Conservation (phyloP, 2,888 invertebrate genomes). For the Eudasyphora cyanicolor region DNA sequence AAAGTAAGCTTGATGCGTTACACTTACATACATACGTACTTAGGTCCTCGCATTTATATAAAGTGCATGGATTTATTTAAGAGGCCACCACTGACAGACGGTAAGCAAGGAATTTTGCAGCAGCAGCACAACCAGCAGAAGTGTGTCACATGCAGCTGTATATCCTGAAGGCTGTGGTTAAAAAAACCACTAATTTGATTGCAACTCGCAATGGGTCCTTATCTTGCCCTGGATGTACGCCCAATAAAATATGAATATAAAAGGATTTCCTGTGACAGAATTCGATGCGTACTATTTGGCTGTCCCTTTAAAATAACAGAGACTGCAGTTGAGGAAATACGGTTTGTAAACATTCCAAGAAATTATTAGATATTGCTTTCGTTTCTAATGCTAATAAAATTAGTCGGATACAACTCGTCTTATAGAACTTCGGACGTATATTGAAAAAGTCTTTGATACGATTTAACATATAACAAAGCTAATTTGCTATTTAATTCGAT, state of each 20-base stretch:
- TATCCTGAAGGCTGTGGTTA: constrained; percentile 22
- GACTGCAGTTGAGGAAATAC: background rate
- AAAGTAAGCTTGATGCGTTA: constrained; percentile 40
- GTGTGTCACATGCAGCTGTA: background rate
- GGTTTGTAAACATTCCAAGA: too few relatives aligned
- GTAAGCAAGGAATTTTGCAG: background rate
- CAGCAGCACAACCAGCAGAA: background rate
- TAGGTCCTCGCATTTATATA: background rate
- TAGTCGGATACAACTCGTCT: too few relatives aligned
- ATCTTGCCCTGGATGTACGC: background rate
- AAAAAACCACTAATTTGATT: constrained; percentile 17
- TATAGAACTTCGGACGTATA: too few relatives aligned
- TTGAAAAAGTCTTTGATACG: too few relatives aligned
- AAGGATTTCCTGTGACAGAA: background rate
- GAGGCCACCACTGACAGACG: background rate
- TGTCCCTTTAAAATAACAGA: background rate
- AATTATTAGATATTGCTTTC: background rate
- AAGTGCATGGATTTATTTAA: constrained; percentile 31
- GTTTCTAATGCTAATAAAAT: too few relatives aligned
- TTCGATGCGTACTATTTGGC: background rate
- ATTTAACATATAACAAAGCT: too few relatives aligned
- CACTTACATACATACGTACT: background rate
- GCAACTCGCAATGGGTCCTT: background rate
- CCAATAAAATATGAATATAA: background rate
- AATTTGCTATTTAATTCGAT: too few relatives aligned